Evolutionary conservation across 2,797 vertebrate species (phyloP), one percentile per base, ranked within the genome.

Genomic region (Borostomias antarcticus): DNA sequence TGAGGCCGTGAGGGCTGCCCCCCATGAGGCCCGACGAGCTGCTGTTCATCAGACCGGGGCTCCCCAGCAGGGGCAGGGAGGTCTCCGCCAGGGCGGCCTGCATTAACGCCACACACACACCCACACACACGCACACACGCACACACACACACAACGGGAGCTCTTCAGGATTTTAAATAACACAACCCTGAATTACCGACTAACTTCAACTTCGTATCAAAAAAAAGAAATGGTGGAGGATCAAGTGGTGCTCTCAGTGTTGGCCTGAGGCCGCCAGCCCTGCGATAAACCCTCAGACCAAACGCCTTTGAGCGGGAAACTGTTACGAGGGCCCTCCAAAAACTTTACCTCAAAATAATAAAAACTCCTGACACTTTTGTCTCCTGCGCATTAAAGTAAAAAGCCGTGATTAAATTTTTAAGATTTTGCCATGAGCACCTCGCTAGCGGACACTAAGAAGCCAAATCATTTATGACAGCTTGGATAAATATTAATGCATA

Each of bases 401-500:
- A 97, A 94, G 94, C 91, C 92, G 92, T 93, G 95, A 97, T 97
- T 96, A 95, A 94, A 96, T 91, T 96, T 88, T 96, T 93, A 97
- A 93, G 91, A 95, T 97, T 96, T 96, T 93, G 94, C 95, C 95
- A 96, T 90, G 92, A 96, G 95, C 95, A 91, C 91, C 94, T 94
- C 90, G 90, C 91, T 92, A 89, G 89, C 92, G 88, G 93, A 92
- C 92, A 92, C 92, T 90, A 90, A 88, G 92, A 94, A 95, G 93
- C 94, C 95, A 96, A 97, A 98, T 97, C 95, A 96, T 95, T 97
- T 94, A 95, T 97, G 96, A 98, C 96, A 96, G 94, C 90, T 90
- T 90, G 91, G 94, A 97, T 98, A 96, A 98, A 98, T 98, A 97
- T 98, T 97, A 96, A 98, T 96, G 95, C 93, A 90, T 83, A 93